phyloP scores from a whole-genome alignment of 2,888 invertebrate genomes.

The Agriopis leucophaearia region DNA sequence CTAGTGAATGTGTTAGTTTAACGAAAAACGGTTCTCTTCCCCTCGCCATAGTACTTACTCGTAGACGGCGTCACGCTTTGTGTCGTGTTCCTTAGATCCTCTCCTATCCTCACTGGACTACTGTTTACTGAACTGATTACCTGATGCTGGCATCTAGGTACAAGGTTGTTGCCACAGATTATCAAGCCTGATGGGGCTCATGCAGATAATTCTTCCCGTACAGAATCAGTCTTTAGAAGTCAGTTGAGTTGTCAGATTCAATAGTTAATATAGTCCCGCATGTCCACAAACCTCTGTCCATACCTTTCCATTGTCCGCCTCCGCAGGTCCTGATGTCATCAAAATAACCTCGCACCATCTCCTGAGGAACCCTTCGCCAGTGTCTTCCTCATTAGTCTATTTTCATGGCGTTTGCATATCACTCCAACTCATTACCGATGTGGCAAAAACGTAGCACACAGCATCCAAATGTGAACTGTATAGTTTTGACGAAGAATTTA shows the following conservation, averaged over 20 bases:
- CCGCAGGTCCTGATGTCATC: constrained; percentile 58
- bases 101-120: neutral
- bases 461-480: neutral
- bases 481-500: neutral
- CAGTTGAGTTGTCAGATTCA: neutral
- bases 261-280: neutral
- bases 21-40: constrained; percentile 16
- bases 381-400: constrained; percentile 35
- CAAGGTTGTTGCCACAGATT: neutral
- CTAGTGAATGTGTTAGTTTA: constrained; percentile 11
- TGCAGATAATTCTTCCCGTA: too few relatives aligned
- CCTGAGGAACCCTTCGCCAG: constrained; percentile 13
- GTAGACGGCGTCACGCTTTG: constrained; percentile 21
- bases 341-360: constrained; percentile 37
- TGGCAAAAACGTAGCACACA: too few relatives aligned
- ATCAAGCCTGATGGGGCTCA: too few relatives aligned
- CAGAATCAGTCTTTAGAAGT: too few relatives aligned
- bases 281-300: neutral
- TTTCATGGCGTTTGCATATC: constrained; percentile 6
- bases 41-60: neutral
- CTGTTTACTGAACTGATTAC: neutral
- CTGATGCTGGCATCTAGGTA: neutral
- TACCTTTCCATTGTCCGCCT: constrained; percentile 21
- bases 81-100: constrained; percentile 5
- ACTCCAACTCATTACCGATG: neutral